Evolutionary conservation across 2,888 invertebrate genomes (phyloP).

Genomic region (Balanococcus diminutus): DNA sequence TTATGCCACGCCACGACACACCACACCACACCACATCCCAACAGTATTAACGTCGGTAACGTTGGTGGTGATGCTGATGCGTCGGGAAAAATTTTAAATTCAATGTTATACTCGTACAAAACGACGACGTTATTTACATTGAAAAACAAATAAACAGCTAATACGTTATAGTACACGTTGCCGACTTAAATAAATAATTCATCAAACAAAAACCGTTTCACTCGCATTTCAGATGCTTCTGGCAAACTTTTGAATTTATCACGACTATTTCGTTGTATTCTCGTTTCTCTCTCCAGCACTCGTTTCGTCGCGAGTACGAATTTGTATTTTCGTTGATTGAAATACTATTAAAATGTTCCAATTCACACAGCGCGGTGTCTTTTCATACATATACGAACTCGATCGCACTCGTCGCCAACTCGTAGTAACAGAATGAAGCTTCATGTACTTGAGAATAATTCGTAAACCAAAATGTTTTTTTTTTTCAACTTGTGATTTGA

Average conservation of each 20-base stretch:
- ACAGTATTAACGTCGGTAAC: no score
- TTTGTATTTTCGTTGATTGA: not conserved
- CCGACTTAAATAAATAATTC: constrained; percentile 18
- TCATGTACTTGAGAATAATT: no score
- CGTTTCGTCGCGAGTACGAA: not conserved
- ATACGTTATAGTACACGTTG: not conserved
- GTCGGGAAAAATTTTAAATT: constrained; percentile 7
- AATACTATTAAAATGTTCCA: not conserved
- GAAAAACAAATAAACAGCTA: constrained; percentile 25
- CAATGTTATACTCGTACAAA: not conserved
- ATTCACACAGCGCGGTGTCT: no score
- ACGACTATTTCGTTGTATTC: not conserved
- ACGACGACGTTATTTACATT: constrained; percentile 1
- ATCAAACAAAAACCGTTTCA: constrained; percentile 15
- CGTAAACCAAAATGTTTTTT: no score
- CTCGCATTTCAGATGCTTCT: not conserved
- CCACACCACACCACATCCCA: no score
- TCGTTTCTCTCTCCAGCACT: not conserved
- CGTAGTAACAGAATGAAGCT: no score
- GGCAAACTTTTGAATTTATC: constrained; percentile 19
- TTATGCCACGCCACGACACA: no score
- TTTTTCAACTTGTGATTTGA: no score
- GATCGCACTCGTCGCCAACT: not conserved
- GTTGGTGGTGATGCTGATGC: no score
- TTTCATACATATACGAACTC: no score